Conservation (phyloP, 2,113 vertebrate species). For the Noturus placidus region DNA sequence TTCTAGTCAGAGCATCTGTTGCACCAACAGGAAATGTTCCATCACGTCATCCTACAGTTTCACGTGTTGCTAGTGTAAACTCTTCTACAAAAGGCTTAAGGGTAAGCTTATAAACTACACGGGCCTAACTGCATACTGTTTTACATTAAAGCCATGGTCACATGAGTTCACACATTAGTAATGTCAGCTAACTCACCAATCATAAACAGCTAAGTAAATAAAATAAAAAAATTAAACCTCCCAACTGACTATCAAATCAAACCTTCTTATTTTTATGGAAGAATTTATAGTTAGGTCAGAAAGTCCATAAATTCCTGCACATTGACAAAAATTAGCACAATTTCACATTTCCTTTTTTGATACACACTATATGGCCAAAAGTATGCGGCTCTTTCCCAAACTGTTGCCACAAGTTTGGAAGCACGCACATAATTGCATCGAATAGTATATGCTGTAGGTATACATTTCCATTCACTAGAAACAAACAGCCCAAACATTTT, state of each 20-base stretch:
- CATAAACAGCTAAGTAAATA: neutral
- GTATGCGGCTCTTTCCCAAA: neutral
- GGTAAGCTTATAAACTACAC: neutral
- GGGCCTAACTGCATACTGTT: neutral
- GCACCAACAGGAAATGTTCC: neutral
- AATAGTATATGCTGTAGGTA: neutral
- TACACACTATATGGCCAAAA: neutral
- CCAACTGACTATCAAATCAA: neutral
- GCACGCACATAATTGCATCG: neutral
- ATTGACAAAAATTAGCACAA: neutral
- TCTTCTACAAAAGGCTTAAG: neutral
- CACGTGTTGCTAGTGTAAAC: neutral
- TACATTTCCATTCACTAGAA: neutral
- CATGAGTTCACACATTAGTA: neutral
- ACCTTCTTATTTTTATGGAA: neutral
- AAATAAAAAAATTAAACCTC: neutral
- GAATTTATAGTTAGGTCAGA: neutral
- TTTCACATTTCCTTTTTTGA: neutral
- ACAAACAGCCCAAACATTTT: neutral
- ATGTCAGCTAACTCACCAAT: neutral
- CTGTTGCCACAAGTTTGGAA: neutral
- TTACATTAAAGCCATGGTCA: neutral
- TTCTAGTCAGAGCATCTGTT: neutral
- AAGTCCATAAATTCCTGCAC: neutral
- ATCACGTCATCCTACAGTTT: neutral